These are phyloP conservation scores for Noctua janthe DNA, from an alignment of 2,888 invertebrate species.

Conservation along the genomic window DNA sequence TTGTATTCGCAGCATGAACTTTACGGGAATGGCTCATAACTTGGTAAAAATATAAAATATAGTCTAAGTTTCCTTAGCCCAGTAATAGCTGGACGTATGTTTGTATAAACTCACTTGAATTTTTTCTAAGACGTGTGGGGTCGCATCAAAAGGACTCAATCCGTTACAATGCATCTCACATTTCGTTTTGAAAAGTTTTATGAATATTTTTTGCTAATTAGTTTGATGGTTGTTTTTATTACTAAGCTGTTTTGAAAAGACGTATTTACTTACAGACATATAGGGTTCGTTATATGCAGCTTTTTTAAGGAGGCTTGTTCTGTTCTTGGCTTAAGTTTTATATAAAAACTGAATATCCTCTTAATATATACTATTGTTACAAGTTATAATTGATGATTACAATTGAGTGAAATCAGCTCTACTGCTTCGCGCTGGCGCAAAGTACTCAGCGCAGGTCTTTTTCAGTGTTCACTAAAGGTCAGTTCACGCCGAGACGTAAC, in stretches of 20 bases:
- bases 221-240: background rate
- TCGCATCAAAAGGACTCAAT: background rate
- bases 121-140: background rate
- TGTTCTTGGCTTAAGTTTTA: background rate
- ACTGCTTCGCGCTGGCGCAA: no score
- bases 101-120: background rate
- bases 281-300: background rate
- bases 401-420: background rate
- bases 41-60: background rate
- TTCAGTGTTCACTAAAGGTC: background rate
- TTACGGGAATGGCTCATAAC: no score
- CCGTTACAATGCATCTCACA: background rate
- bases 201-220: constrained; percentile 3
- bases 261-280: background rate
- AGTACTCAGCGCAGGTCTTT: no score
- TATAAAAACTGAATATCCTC: background rate
- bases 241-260: background rate
- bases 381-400: background rate
- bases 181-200: background rate
- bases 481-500: no score
- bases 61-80: background rate
- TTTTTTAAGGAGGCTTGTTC: background rate
- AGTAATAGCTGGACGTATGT: background rate
- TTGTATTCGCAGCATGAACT: background rate
- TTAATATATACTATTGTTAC: no score